These are phyloP conservation scores for Sipha maydis DNA, from an alignment of 2,888 invertebrate species.

Conservation along the genomic window DNA sequence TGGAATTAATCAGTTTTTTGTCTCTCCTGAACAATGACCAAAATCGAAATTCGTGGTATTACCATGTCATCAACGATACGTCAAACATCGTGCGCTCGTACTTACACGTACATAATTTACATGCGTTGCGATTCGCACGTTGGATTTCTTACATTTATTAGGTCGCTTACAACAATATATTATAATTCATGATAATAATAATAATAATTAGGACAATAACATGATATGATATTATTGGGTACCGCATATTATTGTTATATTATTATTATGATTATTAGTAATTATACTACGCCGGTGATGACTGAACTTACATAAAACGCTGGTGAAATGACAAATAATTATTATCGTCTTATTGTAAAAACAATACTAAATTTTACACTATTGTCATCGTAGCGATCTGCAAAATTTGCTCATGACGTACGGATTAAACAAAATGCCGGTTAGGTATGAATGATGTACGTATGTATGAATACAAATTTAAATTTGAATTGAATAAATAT, in stretches of 20 bases:
- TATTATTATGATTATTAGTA: not conserved
- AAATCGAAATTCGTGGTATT: too few relatives aligned
- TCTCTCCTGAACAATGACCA: too few relatives aligned
- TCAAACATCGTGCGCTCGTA: not conserved
- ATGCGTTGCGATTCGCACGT: not conserved
- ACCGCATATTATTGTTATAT: too few relatives aligned
- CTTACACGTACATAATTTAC: too few relatives aligned
- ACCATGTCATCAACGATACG: too few relatives aligned
- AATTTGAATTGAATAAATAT: too few relatives aligned
- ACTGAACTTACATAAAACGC: not conserved
- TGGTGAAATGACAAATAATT: not conserved
- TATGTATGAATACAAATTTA: not conserved
- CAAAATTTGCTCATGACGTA: not conserved
- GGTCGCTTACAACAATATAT: not conserved
- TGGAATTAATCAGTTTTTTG: too few relatives aligned
- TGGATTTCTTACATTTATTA: not conserved
- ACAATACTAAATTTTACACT: not conserved
- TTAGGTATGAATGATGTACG: not conserved
- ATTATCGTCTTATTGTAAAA: not conserved
- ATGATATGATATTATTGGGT: too few relatives aligned
- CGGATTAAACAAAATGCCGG: not conserved
- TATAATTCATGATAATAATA: not conserved
- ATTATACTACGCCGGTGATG: not conserved
- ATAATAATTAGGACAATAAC: too few relatives aligned
- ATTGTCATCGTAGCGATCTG: not conserved